Base-by-base conservation (phyloP, 2,113 vertebrate species). In the Platichthys stellatus region DNA sequence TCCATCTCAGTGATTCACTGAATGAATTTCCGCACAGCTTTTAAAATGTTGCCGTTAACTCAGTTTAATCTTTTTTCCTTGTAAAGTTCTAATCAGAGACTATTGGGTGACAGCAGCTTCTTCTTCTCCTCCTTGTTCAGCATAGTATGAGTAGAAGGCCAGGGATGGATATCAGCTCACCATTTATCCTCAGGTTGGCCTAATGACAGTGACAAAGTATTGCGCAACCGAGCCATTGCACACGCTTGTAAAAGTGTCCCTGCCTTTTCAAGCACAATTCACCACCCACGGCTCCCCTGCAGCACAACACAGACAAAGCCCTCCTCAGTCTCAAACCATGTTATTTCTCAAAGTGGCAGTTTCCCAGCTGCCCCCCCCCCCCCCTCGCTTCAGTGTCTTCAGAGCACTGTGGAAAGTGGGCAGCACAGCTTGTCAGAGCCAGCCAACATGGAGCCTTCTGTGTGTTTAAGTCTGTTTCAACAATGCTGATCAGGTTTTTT, bases 1-100 rank as follows among this genome's bases (percentile, higher is more conserved):
- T 90, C 68, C 75, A 74, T 61, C 18, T 28, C 57, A 71, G 74
- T 87, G 88, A 91, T 69, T 89, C 84, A 87, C 43, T 69, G 63
- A 81, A 70, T 66, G 47, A 60, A 82, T 38, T 0, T 14, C 74
- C 57, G 43, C 13, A 45, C 43, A 51, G 2, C 51, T 23, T 35
- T 47, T 59, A 9, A 21, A 38, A 11, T 9, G n/a, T 43, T 13
- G 9, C 10, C 15, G 2, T 18, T 49, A 1, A 7, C 2, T 51
- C 47, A 18, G 47, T 15, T 8, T 51, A 1, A 4, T 51, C 17
- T 15, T 51, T 5, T 18, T 15, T 18, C 2, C 47, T 18, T 18
- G 35, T 38, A 38, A 59, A 56, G 38, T 62, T 26, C 49, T 23
- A n/a, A 51, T 57, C 10, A 56, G 13, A 35, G 26, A 0, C 31